Percentiles rank a stretch among this genome's conserved stretches.
These are phyloP conservation scores for Cygnus buccinator DNA, from an alignment of 2,113 vertebrate species.

Conservation along the genomic window DNA sequence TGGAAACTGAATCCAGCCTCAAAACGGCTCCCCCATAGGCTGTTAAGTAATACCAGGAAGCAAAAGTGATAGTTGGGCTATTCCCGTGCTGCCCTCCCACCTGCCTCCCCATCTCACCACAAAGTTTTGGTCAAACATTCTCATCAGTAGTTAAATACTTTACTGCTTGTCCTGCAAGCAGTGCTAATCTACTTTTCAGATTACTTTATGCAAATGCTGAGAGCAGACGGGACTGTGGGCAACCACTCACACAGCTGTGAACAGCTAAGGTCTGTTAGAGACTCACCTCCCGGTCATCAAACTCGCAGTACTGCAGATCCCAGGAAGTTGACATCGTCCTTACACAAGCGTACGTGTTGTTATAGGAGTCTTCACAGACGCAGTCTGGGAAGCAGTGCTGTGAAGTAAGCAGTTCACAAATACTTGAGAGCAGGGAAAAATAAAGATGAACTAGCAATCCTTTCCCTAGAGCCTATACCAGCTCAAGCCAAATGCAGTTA, in stretches of 20 bases:
- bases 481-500: not conserved
- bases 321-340: slow-evolving; percentile 83
- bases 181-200: not conserved
- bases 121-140: slow-evolving; percentile 24
- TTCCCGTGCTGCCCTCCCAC: not conserved
- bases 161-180: slow-evolving; percentile 13
- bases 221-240: not conserved
- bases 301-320: slow-evolving; percentile 96
- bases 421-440: not conserved
- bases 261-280: not conserved
- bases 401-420: not conserved
- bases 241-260: not conserved
- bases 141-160: not conserved
- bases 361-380: slow-evolving; percentile 96
- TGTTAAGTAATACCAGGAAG: not conserved
- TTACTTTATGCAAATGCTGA: not conserved
- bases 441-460: not conserved
- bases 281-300: slow-evolving; percentile 93
- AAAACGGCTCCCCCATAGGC: not conserved
- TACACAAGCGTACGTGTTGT: slow-evolving; percentile 97
- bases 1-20: not conserved
- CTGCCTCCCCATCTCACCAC: not conserved
- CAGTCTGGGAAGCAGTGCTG: slow-evolving; percentile 98
- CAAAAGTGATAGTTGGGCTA: not conserved
- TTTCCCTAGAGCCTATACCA: not conserved